Evolutionary conservation across 2,797 vertebrate genomes (phyloP).

Genomic region (Merluccius polli): DNA sequence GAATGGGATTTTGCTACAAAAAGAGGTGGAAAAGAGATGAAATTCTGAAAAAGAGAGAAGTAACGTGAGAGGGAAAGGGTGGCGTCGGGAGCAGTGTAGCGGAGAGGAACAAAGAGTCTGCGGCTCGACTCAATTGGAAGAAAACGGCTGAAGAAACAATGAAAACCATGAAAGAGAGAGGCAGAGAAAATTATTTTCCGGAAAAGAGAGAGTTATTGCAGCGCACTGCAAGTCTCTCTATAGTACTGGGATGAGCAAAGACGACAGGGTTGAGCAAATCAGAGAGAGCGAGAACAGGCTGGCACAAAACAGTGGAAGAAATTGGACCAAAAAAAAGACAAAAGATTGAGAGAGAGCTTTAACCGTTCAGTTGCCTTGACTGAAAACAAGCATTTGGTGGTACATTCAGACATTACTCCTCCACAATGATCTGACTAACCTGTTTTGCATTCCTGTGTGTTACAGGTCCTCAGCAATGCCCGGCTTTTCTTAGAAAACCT

Average conservation of each 20-base stretch:
- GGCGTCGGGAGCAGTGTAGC: neutral
- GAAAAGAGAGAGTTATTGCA: constrained; percentile 10
- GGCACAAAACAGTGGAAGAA: neutral
- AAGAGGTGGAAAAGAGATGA: neutral
- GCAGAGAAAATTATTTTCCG: neutral
- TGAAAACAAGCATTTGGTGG: neutral
- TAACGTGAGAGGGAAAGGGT: too few relatives aligned
- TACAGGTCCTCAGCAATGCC: constrained; percentile 86
- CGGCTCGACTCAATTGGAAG: constrained; percentile 20
- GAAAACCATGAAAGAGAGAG: neutral
- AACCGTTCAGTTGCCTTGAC: neutral
- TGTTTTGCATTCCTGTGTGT: constrained; percentile 31
- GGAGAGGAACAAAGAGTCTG: constrained; percentile 7
- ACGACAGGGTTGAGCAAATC: neutral
- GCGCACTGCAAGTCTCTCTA: neutral
- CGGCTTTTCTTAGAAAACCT: constrained; percentile 92
- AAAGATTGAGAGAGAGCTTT: neutral
- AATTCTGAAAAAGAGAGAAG: constrained; percentile 2
- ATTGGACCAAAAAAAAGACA: neutral
- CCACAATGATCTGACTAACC: neutral
- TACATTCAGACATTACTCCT: neutral
- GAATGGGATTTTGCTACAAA: constrained; percentile 7
- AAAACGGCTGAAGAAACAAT: constrained; percentile 5
- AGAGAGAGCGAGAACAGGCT: neutral
- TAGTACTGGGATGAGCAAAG: neutral